Percentiles rank a stretch among this genome's conserved stretches.
Evolutionary conservation across 2,888 invertebrate species (phyloP).

Genomic region (Lasioglossum pauxillum): DNA sequence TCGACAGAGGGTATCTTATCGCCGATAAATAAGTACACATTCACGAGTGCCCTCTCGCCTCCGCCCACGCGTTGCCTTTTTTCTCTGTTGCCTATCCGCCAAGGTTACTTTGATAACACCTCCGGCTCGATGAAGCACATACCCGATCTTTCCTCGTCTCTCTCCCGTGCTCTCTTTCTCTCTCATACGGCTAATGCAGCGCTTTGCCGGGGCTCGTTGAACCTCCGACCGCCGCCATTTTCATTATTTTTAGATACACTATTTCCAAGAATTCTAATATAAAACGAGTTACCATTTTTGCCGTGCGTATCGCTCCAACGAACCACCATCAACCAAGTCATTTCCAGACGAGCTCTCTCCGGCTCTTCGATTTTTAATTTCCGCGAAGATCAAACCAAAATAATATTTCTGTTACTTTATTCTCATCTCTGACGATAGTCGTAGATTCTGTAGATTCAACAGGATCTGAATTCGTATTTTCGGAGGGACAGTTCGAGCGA

Average conservation of each 20-base stretch:
- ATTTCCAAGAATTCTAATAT: not conserved
- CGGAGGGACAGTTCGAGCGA: not conserved
- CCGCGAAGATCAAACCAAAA: not conserved
- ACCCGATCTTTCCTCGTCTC: constrained; percentile 15
- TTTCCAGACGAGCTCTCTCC: not conserved
- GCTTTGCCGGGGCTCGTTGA: not conserved
- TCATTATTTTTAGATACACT: constrained; percentile 4
- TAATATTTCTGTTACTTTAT: not conserved
- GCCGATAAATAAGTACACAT: constrained; percentile 73
- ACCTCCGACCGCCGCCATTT: constrained; percentile 3
- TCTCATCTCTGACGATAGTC: not conserved
- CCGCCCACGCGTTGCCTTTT: constrained; percentile 59
- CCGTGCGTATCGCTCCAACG: not conserved
- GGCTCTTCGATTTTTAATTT: not conserved
- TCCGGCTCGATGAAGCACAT: constrained; percentile 32
- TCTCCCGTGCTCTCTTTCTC: not conserved
- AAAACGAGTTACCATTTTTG: constrained; percentile 2
- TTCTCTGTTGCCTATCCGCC: constrained; percentile 52
- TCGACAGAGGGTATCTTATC: constrained; percentile 71
- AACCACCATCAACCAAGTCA: not conserved
- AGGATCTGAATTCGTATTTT: not conserved
- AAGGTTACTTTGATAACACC: constrained; percentile 71
- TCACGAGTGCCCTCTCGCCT: constrained; percentile 65
- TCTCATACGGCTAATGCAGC: not conserved
- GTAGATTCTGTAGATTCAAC: too few species aligned